phyloP scores from a whole-genome alignment of 2,797 vertebrate genomes.

The Gastrophryne carolinensis region DNA sequence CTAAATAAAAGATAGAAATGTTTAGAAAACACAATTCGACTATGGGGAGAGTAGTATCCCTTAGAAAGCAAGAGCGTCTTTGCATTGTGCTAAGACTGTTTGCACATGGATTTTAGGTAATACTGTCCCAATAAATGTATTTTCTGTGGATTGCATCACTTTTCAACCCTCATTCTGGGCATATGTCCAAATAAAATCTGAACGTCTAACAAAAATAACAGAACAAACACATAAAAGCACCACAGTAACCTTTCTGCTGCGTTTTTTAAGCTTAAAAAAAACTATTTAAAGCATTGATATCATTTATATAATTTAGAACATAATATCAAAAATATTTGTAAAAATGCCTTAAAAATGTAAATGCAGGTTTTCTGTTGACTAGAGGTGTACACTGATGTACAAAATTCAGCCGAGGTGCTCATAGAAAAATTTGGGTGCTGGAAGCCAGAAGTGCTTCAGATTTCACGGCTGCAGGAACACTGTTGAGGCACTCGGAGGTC shows the following conservation, averaged over 20 bases:
- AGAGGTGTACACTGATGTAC: too few species aligned
- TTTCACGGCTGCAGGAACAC: too few species aligned
- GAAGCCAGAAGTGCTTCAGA: too few species aligned
- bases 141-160: slow-evolving; percentile 61
- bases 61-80: slow-evolving; percentile 63
- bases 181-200: slow-evolving; percentile 61
- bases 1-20: slow-evolving; percentile 54
- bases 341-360: too few species aligned
- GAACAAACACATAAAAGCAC: not conserved
- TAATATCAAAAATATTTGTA: too few species aligned
- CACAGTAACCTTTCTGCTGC: not conserved
- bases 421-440: too few species aligned
- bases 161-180: slow-evolving; percentile 68
- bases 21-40: slow-evolving; percentile 64
- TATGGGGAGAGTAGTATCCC: slow-evolving; percentile 60
- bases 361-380: too few species aligned
- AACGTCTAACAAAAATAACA: slow-evolving; percentile 52
- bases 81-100: slow-evolving; percentile 69
- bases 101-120: slow-evolving; percentile 71
- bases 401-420: too few species aligned
- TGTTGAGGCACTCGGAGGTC: too few species aligned
- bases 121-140: slow-evolving; percentile 67
- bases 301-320: too few species aligned
- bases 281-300: too few species aligned
- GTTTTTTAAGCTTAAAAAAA: not conserved